Percentiles rank a stretch among this genome's conserved stretches.
phyloP scores from a whole-genome alignment of 2,113 vertebrate species.

The Centropus unirufus region DNA sequence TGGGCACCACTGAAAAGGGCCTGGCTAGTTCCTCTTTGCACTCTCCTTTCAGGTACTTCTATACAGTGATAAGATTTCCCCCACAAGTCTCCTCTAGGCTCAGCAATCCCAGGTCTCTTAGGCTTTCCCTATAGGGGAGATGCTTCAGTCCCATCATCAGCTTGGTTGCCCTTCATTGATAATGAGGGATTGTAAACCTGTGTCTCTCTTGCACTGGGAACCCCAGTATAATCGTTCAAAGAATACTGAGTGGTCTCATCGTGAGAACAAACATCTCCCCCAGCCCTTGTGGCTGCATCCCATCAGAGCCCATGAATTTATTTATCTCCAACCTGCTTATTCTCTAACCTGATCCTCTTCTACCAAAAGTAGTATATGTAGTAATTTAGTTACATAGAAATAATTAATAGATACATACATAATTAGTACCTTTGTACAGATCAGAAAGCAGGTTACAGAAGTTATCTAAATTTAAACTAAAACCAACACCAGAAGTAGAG shows the following conservation, averaged over 20 bases:
- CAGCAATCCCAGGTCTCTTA: background rate
- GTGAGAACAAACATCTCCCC: background rate
- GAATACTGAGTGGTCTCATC: too few species aligned
- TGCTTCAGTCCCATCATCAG: background rate
- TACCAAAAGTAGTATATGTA: background rate
- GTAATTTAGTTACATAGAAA: background rate
- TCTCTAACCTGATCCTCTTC: background rate
- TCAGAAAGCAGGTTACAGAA: background rate
- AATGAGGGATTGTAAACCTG: background rate
- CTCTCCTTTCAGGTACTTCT: background rate
- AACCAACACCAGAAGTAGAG: background rate
- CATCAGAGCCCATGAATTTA: background rate
- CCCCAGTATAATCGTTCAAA: background rate
- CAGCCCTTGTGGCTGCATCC: rapidly evolving
- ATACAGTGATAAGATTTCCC: background rate
- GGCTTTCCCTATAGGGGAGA: background rate
- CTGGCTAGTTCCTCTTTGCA: background rate
- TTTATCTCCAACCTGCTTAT: background rate
- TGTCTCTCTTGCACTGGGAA: background rate
- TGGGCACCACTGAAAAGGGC: background rate
- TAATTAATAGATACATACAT: background rate
- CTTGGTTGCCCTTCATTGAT: background rate
- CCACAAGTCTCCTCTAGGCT: background rate
- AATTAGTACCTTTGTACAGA: background rate
- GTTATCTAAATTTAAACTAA: background rate